These are phyloP conservation scores for Eulemur albifrons DNA, from an alignment of 2,797 vertebrate genomes.

Conservation along the genomic window DNA sequence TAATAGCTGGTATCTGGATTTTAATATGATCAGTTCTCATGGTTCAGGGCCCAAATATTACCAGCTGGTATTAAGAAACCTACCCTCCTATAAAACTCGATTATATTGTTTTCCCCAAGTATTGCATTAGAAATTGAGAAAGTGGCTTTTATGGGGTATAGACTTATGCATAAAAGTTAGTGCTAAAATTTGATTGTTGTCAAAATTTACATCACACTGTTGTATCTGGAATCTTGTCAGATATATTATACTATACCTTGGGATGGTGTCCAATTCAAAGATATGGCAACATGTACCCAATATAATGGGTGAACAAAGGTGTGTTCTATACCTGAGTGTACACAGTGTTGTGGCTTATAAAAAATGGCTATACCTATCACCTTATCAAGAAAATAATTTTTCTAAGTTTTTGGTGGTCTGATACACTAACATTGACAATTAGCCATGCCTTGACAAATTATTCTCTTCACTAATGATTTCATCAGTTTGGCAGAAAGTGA, in stretches of 20 bases:
- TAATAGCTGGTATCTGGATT: constrained; percentile 79
- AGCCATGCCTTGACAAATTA: neutral
- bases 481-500: neutral
- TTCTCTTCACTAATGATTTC: constrained; percentile 28
- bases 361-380: neutral
- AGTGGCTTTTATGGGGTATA: constrained; percentile 59
- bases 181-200: constrained; percentile 53
- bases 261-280: neutral
- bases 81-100: constrained; percentile 62
- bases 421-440: neutral
- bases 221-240: neutral
- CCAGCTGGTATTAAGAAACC: constrained; percentile 74
- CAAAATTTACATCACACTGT: constrained; percentile 40
- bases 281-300: neutral
- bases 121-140: constrained; percentile 54
- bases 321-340: neutral
- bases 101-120: constrained; percentile 68
- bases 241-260: neutral
- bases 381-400: constrained; percentile 23
- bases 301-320: neutral
- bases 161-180: constrained; percentile 59
- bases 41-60: constrained; percentile 66
- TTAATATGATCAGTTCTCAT: constrained; percentile 74
- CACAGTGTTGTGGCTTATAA: neutral
- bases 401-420: neutral